These are phyloP conservation scores for Arnoldichthys spilopterus DNA, from an alignment of 2,797 vertebrate species.

Conservation along the genomic window DNA sequence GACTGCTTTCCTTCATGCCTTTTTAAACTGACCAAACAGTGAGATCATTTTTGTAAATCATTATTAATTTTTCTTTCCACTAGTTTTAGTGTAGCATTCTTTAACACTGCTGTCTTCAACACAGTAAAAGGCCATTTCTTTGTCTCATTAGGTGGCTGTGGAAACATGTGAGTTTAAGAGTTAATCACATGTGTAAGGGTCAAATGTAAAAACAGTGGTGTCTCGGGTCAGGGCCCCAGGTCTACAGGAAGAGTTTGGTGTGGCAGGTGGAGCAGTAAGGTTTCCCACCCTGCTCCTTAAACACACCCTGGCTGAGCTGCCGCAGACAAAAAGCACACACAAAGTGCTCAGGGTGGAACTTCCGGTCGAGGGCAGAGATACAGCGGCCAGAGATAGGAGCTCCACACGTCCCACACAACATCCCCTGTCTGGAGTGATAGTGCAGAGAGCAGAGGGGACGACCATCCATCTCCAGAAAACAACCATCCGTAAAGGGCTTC, in stretches of 20 bases:
- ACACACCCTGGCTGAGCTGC: constrained; percentile 87
- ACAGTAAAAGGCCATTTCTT: no score
- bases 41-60: no score
- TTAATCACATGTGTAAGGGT: constrained; percentile 42
- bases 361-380: constrained; percentile 80
- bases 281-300: constrained; percentile 80
- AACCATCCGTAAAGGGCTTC: constrained; percentile 75
- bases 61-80: no score
- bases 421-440: constrained; percentile 86
- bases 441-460: constrained; percentile 86
- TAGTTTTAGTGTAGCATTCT: no score
- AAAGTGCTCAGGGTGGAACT: constrained; percentile 94
- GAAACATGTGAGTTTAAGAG: no score
- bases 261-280: constrained; percentile 85
- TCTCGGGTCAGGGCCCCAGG: background rate
- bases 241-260: constrained; percentile 84
- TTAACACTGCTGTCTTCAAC: no score
- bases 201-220: constrained; percentile 47
- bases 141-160: no score
- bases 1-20: no score
- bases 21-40: no score
- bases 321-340: constrained; percentile 87
- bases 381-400: constrained; percentile 84
- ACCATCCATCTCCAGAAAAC: constrained; percentile 87
- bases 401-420: constrained; percentile 81